Base-by-base conservation (phyloP, 1,140 invertebrate species). In the Drusus annulatus region DNA sequence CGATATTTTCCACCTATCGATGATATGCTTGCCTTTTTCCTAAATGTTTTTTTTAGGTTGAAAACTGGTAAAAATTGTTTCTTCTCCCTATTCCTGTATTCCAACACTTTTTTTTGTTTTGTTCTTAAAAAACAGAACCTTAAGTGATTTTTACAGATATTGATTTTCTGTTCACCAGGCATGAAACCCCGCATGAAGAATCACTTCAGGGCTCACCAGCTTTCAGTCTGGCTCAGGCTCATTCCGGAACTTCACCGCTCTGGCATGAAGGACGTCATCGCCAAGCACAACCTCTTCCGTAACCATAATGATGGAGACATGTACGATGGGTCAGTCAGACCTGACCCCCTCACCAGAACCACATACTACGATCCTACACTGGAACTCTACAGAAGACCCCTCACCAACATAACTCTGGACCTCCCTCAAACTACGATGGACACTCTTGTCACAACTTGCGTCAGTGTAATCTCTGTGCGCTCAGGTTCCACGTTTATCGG, bases 171-270 rank as follows among this genome's bases (percentile, higher is more conserved):
- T 36, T 36, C 5, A 6, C 5, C 31, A 36, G 31, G 31, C 0
- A 36, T 93, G 23, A 97, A 97, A 88, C 94, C 96, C 0, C 96
- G 96, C 86, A 86, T 97, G 45, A 96, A 98, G 86, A 97, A 97
- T 85, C 98, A 98, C 89, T 99, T 99, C 89, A 92, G 98, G 82
- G 97, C 97, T 6, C 96, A 96, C 85, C 91, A 91, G 89, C 89
- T 99, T 16, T 98, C 97, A 1, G 98, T 99, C 87, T 99, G 98
- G 98, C 87, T 98, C 31, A 96, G 98, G 85, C 90, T 99, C 19
- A 96, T 99, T 98, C 98, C 31, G 4, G 97, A 98, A 86, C 91
- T 99, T n/a, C 97, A 99, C 85, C 93, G 94, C 85, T 95, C 95
- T 0, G 95, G 95, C 0, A 36, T 36, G 31, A 36, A 36, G 92